A percentile compares a stretch with the other conserved stretches of the same genome.
Conservation (phyloP, 2,797 vertebrate genomes). For the Fratercula arctica region DNA sequence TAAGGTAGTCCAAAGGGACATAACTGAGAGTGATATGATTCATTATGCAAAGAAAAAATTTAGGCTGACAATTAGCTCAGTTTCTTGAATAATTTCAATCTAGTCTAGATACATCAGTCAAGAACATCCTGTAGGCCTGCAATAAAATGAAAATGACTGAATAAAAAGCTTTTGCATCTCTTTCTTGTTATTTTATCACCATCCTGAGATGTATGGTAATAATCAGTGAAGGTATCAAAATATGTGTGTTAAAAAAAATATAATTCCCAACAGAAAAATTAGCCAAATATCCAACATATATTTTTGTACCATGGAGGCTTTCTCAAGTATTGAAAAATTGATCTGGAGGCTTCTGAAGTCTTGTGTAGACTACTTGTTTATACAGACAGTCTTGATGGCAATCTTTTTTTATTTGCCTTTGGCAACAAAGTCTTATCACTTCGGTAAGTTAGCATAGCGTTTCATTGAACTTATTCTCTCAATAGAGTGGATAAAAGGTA, state of each 20-base stretch:
- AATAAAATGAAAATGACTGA: background rate
- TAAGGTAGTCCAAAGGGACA: background rate
- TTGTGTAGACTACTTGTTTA: background rate
- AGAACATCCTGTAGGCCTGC: background rate
- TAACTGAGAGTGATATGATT: background rate
- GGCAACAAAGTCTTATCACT: background rate
- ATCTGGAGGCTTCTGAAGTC: background rate
- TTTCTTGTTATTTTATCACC: background rate
- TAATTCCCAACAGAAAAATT: background rate
- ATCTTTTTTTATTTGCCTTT: background rate
- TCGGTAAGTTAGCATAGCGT: background rate
- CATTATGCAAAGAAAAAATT: background rate
- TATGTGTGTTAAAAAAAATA: background rate
- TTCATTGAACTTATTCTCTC: background rate
- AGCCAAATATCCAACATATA: background rate
- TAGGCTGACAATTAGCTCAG: background rate
- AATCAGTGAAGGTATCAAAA: background rate
- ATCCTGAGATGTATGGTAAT: background rate
- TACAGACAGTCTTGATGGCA: background rate
- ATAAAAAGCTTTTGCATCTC: background rate
- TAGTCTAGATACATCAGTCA: background rate
- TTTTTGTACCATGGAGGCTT: background rate
- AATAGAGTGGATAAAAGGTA: background rate
- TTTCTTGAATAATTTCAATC: slow-evolving; percentile 27
- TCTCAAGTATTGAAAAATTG: background rate